These are phyloP conservation scores for Siniperca undulata DNA, from an alignment of 2,797 vertebrate genomes.

Conservation along the genomic window DNA sequence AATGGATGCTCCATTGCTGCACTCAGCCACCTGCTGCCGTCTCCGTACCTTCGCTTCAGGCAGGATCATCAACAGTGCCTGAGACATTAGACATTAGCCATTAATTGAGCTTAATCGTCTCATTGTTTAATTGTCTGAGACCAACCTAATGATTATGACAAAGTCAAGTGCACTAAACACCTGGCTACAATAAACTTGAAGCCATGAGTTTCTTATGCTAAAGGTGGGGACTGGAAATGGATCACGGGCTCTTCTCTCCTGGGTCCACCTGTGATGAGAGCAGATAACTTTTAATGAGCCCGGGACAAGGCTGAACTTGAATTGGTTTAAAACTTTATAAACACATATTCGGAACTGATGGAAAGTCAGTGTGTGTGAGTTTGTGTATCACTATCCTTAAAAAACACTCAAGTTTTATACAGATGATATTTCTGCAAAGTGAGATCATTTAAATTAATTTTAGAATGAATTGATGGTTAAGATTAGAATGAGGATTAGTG, in stretches of 20 bases:
- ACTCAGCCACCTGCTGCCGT: constrained; percentile 78
- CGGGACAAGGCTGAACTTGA: constrained; percentile 17
- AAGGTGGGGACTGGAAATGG: constrained; percentile 53
- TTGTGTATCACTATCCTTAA: background rate
- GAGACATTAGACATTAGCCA: constrained; percentile 78
- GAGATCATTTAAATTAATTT: constrained; percentile 12
- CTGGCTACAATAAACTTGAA: constrained; percentile 72
- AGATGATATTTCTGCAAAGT: background rate
- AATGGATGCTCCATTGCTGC: constrained; percentile 61
- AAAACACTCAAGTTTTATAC: background rate
- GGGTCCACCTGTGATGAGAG: constrained; percentile 46
- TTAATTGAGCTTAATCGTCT: constrained; percentile 78
- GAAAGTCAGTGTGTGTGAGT: constrained; percentile 4
- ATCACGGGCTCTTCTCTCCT: constrained; percentile 52
- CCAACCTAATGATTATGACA: constrained; percentile 74
- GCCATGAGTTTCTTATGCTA: constrained; percentile 49
- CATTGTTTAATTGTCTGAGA: constrained; percentile 80
- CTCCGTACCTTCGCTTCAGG: constrained; percentile 58
- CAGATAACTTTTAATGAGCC: constrained; percentile 67
- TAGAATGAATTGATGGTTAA: background rate
- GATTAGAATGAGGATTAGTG: background rate
- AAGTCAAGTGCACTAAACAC: constrained; percentile 75
- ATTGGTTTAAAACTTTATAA: constrained; percentile 53
- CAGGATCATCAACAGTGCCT: constrained; percentile 54
- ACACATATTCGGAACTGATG: constrained; percentile 29